Conservation (phyloP, 2,888 invertebrate genomes). For the Craniophora ligustri region DNA sequence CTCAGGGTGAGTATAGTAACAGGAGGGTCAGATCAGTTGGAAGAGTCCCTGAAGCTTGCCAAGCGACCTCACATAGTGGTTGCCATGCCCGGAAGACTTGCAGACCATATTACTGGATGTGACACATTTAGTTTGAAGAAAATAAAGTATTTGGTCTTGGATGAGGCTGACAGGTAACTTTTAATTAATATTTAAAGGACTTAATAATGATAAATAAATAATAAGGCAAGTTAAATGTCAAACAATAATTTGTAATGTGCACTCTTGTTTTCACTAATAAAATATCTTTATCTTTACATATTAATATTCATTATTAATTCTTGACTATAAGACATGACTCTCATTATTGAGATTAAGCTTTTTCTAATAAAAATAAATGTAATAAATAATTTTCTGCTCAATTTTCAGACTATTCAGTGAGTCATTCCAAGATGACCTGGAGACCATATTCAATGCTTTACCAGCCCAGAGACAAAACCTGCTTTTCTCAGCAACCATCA, state of each 20-base stretch:
- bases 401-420: conserved; percentile 90
- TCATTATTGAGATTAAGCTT: too few species aligned
- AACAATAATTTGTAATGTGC: too few species aligned
- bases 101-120: conserved; percentile 97
- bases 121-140: conserved; percentile 93
- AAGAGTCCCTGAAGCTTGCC: conserved; percentile 94
- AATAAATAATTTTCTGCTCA: background rate
- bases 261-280: too few species aligned
- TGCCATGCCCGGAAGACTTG: conserved; percentile 98
- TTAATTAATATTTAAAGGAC: background rate
- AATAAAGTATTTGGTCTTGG: conserved; percentile 96
- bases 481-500: conserved; percentile 98
- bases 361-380: too few species aligned
- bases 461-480: conserved; percentile 95
- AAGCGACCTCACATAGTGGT: conserved; percentile 97
- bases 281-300: too few species aligned
- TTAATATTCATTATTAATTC: too few species aligned
- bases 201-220: too few species aligned
- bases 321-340: too few species aligned
- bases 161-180: conserved; percentile 97
- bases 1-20: conserved; percentile 95
- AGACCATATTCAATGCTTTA: conserved; percentile 92
- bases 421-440: conserved; percentile 94
- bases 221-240: too few species aligned
- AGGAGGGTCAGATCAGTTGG: conserved; percentile 98